phyloP scores from a whole-genome alignment of 2,888 invertebrate species.

The Spodoptera exigua region DNA sequence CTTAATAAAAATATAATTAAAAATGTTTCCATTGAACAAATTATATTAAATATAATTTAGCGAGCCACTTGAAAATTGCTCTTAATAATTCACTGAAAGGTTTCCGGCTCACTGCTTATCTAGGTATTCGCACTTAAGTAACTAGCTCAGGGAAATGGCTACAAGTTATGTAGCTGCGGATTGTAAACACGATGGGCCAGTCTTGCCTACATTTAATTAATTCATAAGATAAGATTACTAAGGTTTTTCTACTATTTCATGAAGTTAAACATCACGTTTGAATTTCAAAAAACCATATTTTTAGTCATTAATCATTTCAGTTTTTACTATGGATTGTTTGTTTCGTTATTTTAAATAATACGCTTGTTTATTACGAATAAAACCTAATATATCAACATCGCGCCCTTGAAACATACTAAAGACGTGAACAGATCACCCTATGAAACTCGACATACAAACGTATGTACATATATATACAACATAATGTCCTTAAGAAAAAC shows the following conservation, averaged over 20 bases:
- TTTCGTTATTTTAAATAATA: no score
- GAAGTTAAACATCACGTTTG: no score
- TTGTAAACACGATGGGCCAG: constrained; percentile 8
- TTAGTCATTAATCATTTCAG: no score
- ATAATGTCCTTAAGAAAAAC: no score
- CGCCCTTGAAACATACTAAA: no score
- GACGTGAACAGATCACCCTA: no score
- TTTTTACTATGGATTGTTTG: no score
- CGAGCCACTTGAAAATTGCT: constrained; percentile 10
- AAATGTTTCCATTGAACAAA: constrained; percentile 4
- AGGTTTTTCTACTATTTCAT: no score
- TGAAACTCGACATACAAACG: neutral
- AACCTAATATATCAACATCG: no score
- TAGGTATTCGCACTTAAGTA: constrained; percentile 27
- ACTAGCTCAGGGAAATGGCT: constrained; percentile 15
- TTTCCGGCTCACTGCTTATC: constrained; percentile 34
- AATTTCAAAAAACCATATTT: no score
- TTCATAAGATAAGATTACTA: neutral
- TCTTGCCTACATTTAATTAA: constrained; percentile 6
- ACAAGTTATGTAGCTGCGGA: constrained; percentile 17
- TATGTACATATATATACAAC: neutral
- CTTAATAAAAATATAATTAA: neutral
- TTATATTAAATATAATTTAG: constrained; percentile 16
- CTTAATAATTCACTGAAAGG: constrained; percentile 30
- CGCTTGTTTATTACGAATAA: no score